Base-by-base conservation (phyloP, 2,888 invertebrate species). In the Drosophila gaucha region DNA sequence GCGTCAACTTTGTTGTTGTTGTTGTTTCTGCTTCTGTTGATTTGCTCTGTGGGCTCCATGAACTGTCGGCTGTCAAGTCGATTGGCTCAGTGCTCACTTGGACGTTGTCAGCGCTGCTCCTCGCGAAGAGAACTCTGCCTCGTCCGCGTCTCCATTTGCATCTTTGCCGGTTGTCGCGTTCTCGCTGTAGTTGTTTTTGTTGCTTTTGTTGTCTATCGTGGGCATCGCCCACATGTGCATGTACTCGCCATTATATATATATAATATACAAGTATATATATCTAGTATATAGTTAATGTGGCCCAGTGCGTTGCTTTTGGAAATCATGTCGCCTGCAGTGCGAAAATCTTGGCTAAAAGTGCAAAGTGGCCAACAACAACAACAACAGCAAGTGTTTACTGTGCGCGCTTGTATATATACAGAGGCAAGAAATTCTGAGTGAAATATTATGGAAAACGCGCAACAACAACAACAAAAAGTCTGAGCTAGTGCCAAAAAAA, bases 281-380 rank as follows among this genome's bases (percentile, higher is more conserved):
- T 39, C 38, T 50, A 35, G 38, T 43, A 51, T 55, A 51, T 58
- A 66, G 60, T 66, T 80, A 57, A 57, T 60, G 62, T 49, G 74
- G 85, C 74, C 78, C 74, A 78, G 51, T 77, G 86, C 86, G 57
- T 73, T 78, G 70, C 65, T 67, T 86, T 88, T 83, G 88, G 82
- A 88, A 76, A 88, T 83, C 80, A 86, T 83, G 82, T 83, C 82
- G 86, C 88, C 76, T 76, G 82, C 84, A 70, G 51, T 67, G 88
- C 66, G 35, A 77, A 84, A 67, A 70, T 65, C 73, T 62, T 63
- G 58, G 78, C 67, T 67, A 41, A 71, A 70, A 73, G 55, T 67
- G 56, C 55, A 64, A 65, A 62, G 47, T 70, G 56, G 35, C 41
- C 67, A 67, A 49, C 64, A 67, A 43, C 56, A 57, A 43, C 59